A percentile compares a stretch with the other conserved stretches of the same genome.
Evolutionary conservation across 2,888 invertebrate species (phyloP).

Genomic region (Athalia circularis): DNA sequence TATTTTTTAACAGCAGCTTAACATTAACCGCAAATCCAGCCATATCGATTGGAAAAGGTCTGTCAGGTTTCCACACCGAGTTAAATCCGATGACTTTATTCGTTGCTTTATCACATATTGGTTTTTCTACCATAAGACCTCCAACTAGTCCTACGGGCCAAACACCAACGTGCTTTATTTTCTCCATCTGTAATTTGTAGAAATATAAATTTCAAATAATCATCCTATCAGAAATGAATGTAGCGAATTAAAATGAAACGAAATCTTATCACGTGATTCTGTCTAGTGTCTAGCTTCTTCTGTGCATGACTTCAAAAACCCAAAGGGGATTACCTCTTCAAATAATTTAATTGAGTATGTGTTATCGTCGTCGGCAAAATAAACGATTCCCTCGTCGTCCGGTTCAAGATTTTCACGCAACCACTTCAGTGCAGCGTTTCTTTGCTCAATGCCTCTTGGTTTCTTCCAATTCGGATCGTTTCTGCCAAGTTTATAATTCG

Average conservation of each 20-base stretch:
- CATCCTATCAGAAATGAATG: no score
- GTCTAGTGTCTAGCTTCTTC: no score
- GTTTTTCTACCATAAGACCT: constrained; percentile 94
- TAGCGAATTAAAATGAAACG: no score
- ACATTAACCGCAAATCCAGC: constrained; percentile 95
- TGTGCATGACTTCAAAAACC: not conserved
- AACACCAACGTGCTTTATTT: constrained; percentile 89
- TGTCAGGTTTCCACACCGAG: constrained; percentile 91
- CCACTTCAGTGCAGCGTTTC: constrained; percentile 92
- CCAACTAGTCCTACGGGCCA: constrained; percentile 98
- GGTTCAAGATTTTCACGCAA: constrained; percentile 80
- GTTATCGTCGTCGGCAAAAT: constrained; percentile 98
- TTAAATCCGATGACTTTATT: constrained; percentile 80
- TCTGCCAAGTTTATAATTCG: constrained; percentile 81
- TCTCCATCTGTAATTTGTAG: constrained; percentile 80
- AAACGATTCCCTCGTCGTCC: constrained; percentile 85
- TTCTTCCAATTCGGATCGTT: constrained; percentile 85
- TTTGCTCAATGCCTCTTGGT: constrained; percentile 93
- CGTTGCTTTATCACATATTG: constrained; percentile 81
- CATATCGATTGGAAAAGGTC: constrained; percentile 98
- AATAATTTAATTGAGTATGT: constrained; percentile 93
- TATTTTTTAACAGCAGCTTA: constrained; percentile 82
- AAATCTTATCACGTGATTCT: no score
- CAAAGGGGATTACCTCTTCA: constrained; percentile 82
- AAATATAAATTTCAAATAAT: no score